Percentiles rank a stretch among this genome's conserved stretches.
These are phyloP conservation scores for Paraescarpia echinospica DNA, from an alignment of 1,140 invertebrate species.

Conservation along the genomic window DNA sequence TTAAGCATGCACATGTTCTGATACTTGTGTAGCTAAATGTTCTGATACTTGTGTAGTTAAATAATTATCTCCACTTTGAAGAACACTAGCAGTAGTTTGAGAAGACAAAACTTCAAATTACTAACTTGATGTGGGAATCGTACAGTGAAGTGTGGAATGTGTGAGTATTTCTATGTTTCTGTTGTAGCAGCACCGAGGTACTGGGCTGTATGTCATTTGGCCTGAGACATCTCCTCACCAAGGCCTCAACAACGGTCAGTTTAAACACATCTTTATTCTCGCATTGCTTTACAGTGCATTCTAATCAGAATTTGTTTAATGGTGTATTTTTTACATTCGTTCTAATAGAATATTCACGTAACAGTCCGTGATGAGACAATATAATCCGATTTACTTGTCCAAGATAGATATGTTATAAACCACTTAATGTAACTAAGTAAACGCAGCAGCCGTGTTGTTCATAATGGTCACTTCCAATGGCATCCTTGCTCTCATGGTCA, in stretches of 20 bases:
- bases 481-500: no score
- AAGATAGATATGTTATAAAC: no score
- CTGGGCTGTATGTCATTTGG: not conserved
- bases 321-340: not conserved
- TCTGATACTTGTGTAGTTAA: not conserved
- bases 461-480: no score
- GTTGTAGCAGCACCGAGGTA: not conserved
- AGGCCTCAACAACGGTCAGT: not conserved
- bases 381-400: not conserved
- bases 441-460: no score
- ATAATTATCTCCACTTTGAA: not conserved
- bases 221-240: not conserved
- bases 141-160: not conserved
- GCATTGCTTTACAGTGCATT: not conserved
- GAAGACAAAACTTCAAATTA: not conserved
- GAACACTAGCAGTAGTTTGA: not conserved
- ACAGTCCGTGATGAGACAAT: not conserved
- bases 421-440: no score
- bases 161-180: not conserved
- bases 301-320: not conserved
- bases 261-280: not conserved
- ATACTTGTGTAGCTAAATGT: not conserved
- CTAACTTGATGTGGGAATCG: not conserved
- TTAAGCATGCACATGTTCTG: no score
- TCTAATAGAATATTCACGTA: not conserved